Evolutionary conservation across 2,888 invertebrate species (phyloP).

Genomic region (Dryocosmus kuriphilus): DNA sequence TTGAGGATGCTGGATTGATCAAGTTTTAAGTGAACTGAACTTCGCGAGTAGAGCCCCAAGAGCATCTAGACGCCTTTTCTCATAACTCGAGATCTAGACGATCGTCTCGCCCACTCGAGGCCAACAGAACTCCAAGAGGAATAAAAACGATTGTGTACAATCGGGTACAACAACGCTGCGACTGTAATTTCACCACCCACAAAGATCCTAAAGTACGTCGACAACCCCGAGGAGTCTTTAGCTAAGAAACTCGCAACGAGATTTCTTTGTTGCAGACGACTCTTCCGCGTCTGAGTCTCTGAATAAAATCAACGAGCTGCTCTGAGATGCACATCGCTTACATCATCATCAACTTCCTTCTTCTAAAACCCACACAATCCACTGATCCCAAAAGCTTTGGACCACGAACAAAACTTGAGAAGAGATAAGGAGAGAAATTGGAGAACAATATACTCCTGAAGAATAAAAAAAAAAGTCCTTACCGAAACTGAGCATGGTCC

Average conservation of each 20-base stretch:
- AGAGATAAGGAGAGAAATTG: background rate
- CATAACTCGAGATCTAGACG: conserved; percentile 30
- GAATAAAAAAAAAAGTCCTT: conserved; percentile 13
- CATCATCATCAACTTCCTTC: conserved; percentile 46
- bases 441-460: background rate
- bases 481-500: conserved; percentile 12
- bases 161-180: conserved; percentile 22
- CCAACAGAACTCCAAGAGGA: conserved; percentile 33
- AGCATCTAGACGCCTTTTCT: conserved; percentile 18
- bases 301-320: conserved; percentile 48
- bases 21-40: conserved; percentile 6
- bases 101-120: conserved; percentile 37
- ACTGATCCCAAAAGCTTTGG: conserved; percentile 4
- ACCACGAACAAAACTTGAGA: background rate
- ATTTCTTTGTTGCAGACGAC: conserved; percentile 49
- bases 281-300: conserved; percentile 53
- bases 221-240: conserved; percentile 36
- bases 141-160: conserved; percentile 32
- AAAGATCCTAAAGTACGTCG: conserved; percentile 34
- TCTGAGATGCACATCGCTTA: conserved; percentile 38
- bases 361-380: background rate
- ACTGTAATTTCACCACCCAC: conserved; percentile 49
- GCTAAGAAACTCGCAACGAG: conserved; percentile 40
- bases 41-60: background rate
- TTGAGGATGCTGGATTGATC: background rate